phyloP scores from a whole-genome alignment of 2,888 invertebrate species.

The Allacma fusca region DNA sequence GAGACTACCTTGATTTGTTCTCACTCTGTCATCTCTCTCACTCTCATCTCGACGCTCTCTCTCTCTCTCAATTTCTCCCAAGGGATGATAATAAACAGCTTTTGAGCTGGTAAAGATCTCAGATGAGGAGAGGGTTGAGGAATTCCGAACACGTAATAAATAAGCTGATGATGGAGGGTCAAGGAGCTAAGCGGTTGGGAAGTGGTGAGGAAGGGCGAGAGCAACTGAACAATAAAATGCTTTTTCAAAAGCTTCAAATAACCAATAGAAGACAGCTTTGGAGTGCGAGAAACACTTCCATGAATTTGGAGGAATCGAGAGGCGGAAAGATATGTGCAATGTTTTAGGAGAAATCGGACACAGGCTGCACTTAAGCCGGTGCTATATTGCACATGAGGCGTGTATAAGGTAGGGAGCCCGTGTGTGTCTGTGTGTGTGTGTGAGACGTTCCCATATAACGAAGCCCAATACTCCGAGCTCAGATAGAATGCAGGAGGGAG shows the following conservation, averaged over 20 bases:
- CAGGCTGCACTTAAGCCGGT: background rate
- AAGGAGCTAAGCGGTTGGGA: conserved; percentile 16
- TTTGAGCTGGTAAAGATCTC: conserved; percentile 1
- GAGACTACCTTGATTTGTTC: background rate
- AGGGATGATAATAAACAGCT: background rate
- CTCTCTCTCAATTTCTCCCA: background rate
- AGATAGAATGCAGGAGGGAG: background rate
- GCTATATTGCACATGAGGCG: too few relatives aligned
- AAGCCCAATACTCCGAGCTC: too few relatives aligned
- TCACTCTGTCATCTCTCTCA: background rate
- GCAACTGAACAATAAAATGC: background rate
- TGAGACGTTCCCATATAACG: too few relatives aligned
- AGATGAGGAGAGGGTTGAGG: background rate
- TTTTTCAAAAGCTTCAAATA: background rate
- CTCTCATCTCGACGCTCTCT: background rate
- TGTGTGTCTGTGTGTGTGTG: too few relatives aligned
- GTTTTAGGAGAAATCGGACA: conserved; percentile 6
- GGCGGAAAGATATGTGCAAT: conserved; percentile 23
- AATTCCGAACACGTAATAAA: conserved; percentile 16
- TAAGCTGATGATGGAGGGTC: conserved; percentile 16
- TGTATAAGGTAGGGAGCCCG: too few relatives aligned
- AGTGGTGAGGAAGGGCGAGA: background rate
- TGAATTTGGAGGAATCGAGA: conserved; percentile 13
- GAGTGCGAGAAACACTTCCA: conserved; percentile 16
- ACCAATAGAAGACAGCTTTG: background rate